Evolutionary conservation across 2,797 vertebrate genomes (phyloP).

Genomic region (Pipistrellus kuhlii): DNA sequence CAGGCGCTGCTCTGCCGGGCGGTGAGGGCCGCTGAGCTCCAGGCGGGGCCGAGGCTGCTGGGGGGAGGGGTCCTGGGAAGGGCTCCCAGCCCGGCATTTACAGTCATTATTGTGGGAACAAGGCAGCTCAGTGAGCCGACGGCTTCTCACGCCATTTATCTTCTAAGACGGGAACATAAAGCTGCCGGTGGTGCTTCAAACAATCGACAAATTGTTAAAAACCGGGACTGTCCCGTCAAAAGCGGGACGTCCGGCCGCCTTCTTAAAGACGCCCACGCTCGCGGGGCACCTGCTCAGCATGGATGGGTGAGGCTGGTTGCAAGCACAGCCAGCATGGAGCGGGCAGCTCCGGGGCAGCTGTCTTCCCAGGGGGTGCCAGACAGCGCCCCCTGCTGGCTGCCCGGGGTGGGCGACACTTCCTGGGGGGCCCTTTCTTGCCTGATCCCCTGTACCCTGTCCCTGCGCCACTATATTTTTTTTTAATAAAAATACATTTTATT

Average conservation of each 20-base stretch:
- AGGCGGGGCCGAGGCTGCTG: neutral
- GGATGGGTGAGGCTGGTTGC: neutral
- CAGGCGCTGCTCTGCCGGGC: neutral
- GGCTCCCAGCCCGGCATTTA: neutral
- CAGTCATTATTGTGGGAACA: neutral
- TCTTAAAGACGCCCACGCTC: neutral
- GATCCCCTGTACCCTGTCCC: neutral
- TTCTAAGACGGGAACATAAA: slow-evolving; percentile 1
- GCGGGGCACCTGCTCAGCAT: neutral
- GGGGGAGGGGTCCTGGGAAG: neutral
- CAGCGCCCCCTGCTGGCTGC: neutral
- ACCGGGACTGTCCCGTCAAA: too few species aligned
- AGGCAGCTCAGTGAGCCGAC: neutral
- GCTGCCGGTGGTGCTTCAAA: neutral
- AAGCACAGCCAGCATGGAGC: neutral
- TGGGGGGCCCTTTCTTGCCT: neutral
- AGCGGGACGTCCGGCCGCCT: too few species aligned
- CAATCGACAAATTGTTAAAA: too few species aligned
- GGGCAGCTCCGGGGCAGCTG: neutral
- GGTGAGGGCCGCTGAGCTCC: neutral
- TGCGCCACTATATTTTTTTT: neutral
- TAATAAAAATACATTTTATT: too few species aligned
- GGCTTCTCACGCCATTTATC: neutral
- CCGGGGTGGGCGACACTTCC: neutral
- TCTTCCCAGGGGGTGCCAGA: neutral